Base-by-base conservation (phyloP, 37 sponge, comb jelly and placozoan species). In the Oopsacas minuta region DNA sequence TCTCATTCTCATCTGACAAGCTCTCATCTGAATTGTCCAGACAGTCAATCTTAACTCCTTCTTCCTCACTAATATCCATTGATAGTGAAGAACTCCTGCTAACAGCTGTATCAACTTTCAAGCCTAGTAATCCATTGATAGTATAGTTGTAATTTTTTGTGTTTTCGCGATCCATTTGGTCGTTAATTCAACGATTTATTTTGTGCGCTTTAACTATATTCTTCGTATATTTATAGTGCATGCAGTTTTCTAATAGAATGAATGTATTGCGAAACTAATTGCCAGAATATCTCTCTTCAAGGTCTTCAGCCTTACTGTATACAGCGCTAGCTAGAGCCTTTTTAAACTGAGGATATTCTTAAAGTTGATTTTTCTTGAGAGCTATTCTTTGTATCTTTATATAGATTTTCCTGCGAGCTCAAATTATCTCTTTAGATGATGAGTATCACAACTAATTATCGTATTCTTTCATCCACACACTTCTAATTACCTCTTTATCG, bases 91-190 rank as follows among this genome's bases (percentile, higher is more conserved):
- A 61, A 12, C 30, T 25, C 22, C 30, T 61, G 75, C 30, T n/a
- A 25, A 61, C 75, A 3, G 20, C 1, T 61, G 22, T 3, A 61
- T 61, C 75, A 3, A 10, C 75, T 61, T n/a, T n/a, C 1, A 61
- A 34, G 3, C 75, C 75, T 12, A 61, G 30, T 20, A 61, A 3
- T 34, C 28, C 75, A n/a, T 10, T 61, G 75, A 61, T 61, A 5
- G 75, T 61, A 12, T 61, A 61, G 20, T n/a, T n/a, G 30, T n/a
- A 61, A 61, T 61, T 61, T 61, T 61, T 61, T 12, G 75, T 61
- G 30, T 61, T 61, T 42, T 42, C 49, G 49, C 49, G 49, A 61
- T 61, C 75, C 75, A 61, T 61, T 61, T 61, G 5, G 30, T 12
- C 28, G 20, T 61, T 61, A 61, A 61, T 32, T 61, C 22, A 61